Percentiles rank a stretch among this genome's conserved stretches.
Evolutionary conservation across 2,888 invertebrate species (phyloP).

Genomic region (Drosophila quinaria): DNA sequence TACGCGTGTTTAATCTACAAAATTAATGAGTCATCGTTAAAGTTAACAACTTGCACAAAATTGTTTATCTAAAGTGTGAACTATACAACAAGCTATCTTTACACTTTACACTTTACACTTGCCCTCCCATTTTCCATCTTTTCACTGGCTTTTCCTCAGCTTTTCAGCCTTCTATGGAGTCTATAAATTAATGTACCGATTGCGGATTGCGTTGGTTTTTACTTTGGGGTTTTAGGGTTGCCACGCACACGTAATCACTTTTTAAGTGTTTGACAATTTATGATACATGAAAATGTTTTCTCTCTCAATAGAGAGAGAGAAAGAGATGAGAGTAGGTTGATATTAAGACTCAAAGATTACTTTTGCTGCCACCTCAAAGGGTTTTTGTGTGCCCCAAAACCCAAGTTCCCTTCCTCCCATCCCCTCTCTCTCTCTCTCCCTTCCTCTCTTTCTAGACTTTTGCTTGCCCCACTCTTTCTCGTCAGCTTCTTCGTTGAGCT

Average conservation of each 20-base stretch:
- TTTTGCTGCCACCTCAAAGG: constrained; percentile 70
- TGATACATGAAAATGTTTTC: constrained; percentile 78
- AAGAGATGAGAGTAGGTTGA: constrained; percentile 39
- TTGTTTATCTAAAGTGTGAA: constrained; percentile 79
- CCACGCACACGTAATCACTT: constrained; percentile 82
- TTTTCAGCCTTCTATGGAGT: constrained; percentile 6
- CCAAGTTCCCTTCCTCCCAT: background rate
- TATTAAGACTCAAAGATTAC: constrained; percentile 73
- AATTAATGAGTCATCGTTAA: constrained; percentile 82
- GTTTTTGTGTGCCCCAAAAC: constrained; percentile 35
- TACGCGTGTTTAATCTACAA: constrained; percentile 57
- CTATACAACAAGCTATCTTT: constrained; percentile 13
- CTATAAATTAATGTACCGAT: constrained; percentile 71
- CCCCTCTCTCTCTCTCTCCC: too few species aligned
- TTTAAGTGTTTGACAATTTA: constrained; percentile 82
- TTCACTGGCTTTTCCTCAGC: background rate
- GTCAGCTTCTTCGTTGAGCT: constrained; percentile 1
- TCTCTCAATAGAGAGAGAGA: constrained; percentile 7
- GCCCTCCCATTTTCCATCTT: background rate
- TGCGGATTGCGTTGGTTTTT: constrained; percentile 19
- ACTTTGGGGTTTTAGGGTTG: constrained; percentile 17
- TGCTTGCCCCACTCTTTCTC: too few species aligned
- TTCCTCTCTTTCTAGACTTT: too few species aligned
- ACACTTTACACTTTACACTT: background rate
- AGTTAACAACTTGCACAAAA: constrained; percentile 78